These are phyloP conservation scores for Solenopsis invicta DNA, from an alignment of 1,140 invertebrate species.

Conservation along the genomic window DNA sequence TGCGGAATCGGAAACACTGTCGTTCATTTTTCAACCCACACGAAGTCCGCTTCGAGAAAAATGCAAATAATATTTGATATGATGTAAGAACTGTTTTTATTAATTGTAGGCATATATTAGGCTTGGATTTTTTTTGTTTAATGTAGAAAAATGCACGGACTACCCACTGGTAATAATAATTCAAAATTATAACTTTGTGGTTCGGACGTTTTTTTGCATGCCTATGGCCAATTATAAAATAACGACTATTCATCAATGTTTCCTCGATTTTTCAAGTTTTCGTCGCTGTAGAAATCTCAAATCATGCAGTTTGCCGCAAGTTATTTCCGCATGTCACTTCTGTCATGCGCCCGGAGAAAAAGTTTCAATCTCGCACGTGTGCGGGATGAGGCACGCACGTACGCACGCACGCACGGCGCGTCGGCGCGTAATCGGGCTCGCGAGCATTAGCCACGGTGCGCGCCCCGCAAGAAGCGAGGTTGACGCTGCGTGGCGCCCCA, in stretches of 20 bases:
- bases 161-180: too few relatives aligned
- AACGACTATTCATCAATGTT: neutral
- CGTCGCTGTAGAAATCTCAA: neutral
- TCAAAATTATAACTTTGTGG: too few relatives aligned
- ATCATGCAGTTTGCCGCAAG: neutral
- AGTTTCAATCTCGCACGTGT: conserved; percentile 54
- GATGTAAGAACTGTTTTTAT: too few relatives aligned
- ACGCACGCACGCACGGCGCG: conserved; percentile 16
- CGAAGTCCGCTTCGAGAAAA: too few relatives aligned
- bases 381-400: conserved; percentile 20
- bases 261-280: neutral
- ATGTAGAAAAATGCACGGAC: too few relatives aligned
- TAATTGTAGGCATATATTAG: too few relatives aligned
- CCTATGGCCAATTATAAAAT: neutral
- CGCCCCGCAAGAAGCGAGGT: conserved; percentile 63
- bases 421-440: conserved; percentile 71
- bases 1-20: neutral
- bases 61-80: too few relatives aligned
- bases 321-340: neutral
- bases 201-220: too few relatives aligned
- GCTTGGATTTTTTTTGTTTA: too few relatives aligned
- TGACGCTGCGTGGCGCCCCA: conserved; percentile 77
- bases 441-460: conserved; percentile 64
- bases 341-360: conserved; percentile 15
- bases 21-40: too few relatives aligned